Evolutionary conservation across 2,113 vertebrate genomes (phyloP).

Genomic region (Anguilla rostrata): DNA sequence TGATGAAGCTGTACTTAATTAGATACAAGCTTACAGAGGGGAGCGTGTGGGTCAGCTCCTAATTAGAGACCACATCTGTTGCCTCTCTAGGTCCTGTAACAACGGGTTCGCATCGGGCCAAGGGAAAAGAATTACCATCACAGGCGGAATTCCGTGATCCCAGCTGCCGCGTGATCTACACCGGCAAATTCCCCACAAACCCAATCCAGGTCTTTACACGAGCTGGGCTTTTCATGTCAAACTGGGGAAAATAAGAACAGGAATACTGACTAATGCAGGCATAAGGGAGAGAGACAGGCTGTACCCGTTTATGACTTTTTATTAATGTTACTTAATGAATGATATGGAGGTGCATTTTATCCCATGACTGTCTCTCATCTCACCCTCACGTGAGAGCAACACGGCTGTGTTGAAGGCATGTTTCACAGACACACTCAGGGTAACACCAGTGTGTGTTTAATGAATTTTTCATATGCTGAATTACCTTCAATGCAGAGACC

Average conservation of each 20-base stretch:
- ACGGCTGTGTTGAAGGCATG: background rate
- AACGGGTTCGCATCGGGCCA: slow-evolving; percentile 60
- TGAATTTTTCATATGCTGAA: background rate
- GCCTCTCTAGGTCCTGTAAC: slow-evolving; percentile 62
- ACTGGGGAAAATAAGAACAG: slow-evolving; percentile 59
- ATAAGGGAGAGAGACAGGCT: slow-evolving; percentile 31
- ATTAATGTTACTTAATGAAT: slow-evolving; percentile 76
- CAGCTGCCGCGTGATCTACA: slow-evolving; percentile 55
- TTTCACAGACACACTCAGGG: background rate
- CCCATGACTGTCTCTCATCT: slow-evolving; percentile 62
- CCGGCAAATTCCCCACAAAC: slow-evolving; percentile 71
- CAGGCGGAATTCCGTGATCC: slow-evolving; percentile 49
- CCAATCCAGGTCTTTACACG: slow-evolving; percentile 72
- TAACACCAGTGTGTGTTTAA: background rate
- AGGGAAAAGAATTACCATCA: slow-evolving; percentile 44
- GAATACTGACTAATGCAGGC: slow-evolving; percentile 58
- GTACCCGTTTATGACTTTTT: slow-evolving; percentile 62
- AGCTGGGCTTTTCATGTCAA: slow-evolving; percentile 75
- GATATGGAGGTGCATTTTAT: slow-evolving; percentile 73
- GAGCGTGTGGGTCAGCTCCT: slow-evolving; percentile 55
- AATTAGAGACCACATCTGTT: slow-evolving; percentile 63
- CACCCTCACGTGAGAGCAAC: slow-evolving; percentile 45
- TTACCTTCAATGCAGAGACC: background rate
- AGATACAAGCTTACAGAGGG: background rate
- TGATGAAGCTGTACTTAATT: background rate